Evolutionary conservation across 2,113 vertebrate genomes (phyloP), one percentile per base, ranked within the genome.

Genomic region (Entelurus aequoreus): DNA sequence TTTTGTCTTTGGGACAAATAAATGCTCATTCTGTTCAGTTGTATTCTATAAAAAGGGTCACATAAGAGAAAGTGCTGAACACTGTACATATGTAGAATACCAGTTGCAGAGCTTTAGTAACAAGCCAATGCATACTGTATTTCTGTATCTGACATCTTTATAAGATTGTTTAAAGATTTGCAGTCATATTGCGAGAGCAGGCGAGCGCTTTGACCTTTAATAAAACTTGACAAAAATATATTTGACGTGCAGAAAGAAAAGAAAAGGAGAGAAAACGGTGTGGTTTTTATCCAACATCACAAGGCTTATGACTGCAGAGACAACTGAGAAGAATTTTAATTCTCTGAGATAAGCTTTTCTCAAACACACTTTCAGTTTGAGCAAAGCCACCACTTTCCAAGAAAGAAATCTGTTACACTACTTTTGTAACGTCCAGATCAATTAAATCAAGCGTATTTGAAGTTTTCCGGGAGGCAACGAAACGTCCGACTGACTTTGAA

Each of bases 1-100:
- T 28, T 28, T 28, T 28, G 28, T 28, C 28, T 28, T 28, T 28
- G 28, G 28, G 28, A 28, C 28, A 28, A 28, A 28, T 28, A 28
- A 28, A 28, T 28, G 5, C 38, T 40, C 8, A 40, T 40, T 40
- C 6, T 40, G 38, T 40, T 40, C 6, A 40, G 38, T 6, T 5
- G 4, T 8, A 40, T 40, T 40, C 38, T 8, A 40, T 6, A 92
- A 94, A 80, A 74, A 92, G 86, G 86, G 77, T 15, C 38, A 55
- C 65, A 88, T 86, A 79, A 88, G 71, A 80, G 72, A 65, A 68
- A 69, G 66, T 82, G 78, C 80, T 77, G 70, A 10, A 21, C 59
- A 55, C 62, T 40, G 8, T 40, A 40, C 38, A 6, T 6, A 6
- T 6, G 8, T 6, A 40, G 6, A 40, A 40, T 28, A 40, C 38